A percentile compares a stretch with the other conserved stretches of the same genome.
Conservation (phyloP, 2,113 vertebrate species). For the Synodontis membranacea region DNA sequence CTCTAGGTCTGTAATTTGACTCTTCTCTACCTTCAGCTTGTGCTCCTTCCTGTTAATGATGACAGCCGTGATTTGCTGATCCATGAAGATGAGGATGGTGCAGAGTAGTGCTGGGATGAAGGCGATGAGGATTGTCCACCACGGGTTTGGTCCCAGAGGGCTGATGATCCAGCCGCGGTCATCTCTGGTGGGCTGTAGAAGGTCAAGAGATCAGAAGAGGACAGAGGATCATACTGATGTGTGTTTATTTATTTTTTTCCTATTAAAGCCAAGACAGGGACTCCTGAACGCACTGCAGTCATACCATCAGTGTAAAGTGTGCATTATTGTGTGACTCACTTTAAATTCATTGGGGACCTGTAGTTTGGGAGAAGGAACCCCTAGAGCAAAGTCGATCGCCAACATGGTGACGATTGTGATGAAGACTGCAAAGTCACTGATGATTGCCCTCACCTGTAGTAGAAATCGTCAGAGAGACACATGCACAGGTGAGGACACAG, state of each 20-base stretch:
- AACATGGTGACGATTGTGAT: constrained; percentile 97
- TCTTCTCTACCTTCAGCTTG: constrained; percentile 87
- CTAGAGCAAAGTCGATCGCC: constrained; percentile 87
- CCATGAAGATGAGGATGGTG: constrained; percentile 99
- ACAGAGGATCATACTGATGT: neutral
- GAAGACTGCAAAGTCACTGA: constrained; percentile 98
- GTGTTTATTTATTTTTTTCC: neutral
- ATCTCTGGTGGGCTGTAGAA: constrained; percentile 88
- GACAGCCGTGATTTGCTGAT: constrained; percentile 98
- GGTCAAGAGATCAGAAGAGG: neutral
- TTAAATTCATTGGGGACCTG: constrained; percentile 97
- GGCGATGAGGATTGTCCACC: constrained; percentile 94
- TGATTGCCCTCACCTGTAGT: constrained; percentile 87
- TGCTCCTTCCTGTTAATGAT: constrained; percentile 99
- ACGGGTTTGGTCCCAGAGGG: constrained; percentile 94
- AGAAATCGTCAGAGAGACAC: constrained; percentile 18
- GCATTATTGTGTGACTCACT: constrained; percentile 69
- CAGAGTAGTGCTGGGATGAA: constrained; percentile 92
- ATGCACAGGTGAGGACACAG: neutral
- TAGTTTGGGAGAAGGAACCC: constrained; percentile 93
- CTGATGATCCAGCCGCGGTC: constrained; percentile 95
- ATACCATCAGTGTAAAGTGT: neutral
- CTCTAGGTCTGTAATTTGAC: neutral
- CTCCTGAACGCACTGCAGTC: neutral
- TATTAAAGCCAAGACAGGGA: neutral